Base-by-base conservation (phyloP, 1,140 invertebrate species). In the Saccostrea glomerata region DNA sequence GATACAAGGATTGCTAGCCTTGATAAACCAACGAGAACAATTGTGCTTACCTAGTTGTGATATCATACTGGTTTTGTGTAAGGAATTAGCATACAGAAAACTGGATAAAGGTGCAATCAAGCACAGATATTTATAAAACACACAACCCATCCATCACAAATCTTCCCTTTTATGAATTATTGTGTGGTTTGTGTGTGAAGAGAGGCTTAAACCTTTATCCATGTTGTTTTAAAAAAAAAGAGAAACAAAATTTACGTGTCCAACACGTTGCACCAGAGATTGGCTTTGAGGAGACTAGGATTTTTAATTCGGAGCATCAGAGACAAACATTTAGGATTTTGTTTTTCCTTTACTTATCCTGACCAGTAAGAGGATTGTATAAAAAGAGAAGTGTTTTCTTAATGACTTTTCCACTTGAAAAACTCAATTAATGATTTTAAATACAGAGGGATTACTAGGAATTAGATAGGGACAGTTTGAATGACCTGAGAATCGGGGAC, bases 101-200 rank as follows among this genome's bases (percentile, higher is more conserved):
- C 70, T 73, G 60, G 25, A 73, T 73, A 73, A 73, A 73, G 70
- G 70, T 73, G 70, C 70, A 73, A 73, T 25, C 70, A 73, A 30
- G 70, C 70, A 73, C 70, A 73, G 70, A 73, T 13, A 73, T 73
- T 73, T 73, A 30, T 73, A 73, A 73, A 73, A 73, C 70, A 73
- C 30, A 15, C 70, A 12, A 73, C 70, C 25, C 70, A 73, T 73
- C 70, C 70, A 73, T 73, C 70, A 73, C 70, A 73, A 30, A 73
- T 73, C 70, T 73, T 73, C 25, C 66, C 25, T 73, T 73, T 73
- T 73, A 73, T 73, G 70, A 73, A 73, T 73, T 73, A 73, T 73
- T 30, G 70, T 73, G 70, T 73, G 70, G 70, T 73, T 73, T 73
- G 23, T 73, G 13, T 73, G 25, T 73, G 70, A 73, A 36, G 70